phyloP scores from a whole-genome alignment of 2,797 vertebrate species.

The Apodemus agrarius region DNA sequence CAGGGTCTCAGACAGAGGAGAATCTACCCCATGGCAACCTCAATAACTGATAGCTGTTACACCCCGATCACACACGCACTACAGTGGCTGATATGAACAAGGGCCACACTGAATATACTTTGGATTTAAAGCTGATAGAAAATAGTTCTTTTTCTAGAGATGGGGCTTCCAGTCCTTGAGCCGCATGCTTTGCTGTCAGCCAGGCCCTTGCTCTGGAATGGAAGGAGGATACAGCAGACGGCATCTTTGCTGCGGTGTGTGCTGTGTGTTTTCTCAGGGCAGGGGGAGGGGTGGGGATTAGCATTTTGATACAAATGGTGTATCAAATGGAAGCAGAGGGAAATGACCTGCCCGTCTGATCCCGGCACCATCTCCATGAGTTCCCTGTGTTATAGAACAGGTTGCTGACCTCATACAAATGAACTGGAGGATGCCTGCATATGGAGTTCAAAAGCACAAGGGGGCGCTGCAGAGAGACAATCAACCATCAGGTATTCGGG shows the following conservation, averaged over 20 bases:
- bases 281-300: neutral
- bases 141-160: conserved; percentile 41
- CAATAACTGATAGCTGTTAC: conserved; percentile 59
- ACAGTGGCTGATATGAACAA: conserved; percentile 12
- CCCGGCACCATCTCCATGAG: neutral
- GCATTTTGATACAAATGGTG: neutral
- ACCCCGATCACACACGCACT: conserved; percentile 26
- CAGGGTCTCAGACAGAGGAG: neutral
- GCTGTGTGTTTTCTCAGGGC: neutral
- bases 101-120: conserved; percentile 59
- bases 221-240: neutral
- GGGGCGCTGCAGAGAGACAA: neutral
- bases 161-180: neutral
- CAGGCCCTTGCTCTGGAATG: neutral
- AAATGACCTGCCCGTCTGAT: neutral
- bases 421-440: neutral
- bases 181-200: neutral
- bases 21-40: conserved; percentile 54
- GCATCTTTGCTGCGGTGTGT: neutral
- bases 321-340: neutral
- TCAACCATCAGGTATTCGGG: too few relatives aligned
- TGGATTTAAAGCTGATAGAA: conserved; percentile 60
- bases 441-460: conserved; percentile 30
- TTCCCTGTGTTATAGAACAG: neutral
- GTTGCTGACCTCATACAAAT: neutral